Evolutionary conservation across 2,888 invertebrate species (phyloP).

Genomic region (Apodemia hepburni): DNA sequence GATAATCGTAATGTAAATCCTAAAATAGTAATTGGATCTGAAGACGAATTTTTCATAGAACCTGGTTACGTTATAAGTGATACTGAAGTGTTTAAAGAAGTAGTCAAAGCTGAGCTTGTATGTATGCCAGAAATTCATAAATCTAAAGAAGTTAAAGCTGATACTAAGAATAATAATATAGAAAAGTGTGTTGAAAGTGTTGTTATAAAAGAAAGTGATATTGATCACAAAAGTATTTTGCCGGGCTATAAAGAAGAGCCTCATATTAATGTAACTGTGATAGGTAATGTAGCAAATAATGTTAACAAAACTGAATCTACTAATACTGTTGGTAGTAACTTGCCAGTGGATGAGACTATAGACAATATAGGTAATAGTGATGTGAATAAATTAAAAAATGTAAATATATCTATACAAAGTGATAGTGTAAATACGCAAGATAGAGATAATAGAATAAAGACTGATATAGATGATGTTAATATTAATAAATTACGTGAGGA

Average conservation of each 20-base stretch:
- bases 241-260: conserved; percentile 11
- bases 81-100: conserved; percentile 12
- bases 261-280: conserved; percentile 12
- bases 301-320: conserved; percentile 15
- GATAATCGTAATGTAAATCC: conserved; percentile 12
- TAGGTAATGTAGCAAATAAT: conserved; percentile 16
- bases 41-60: background rate
- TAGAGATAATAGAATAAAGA: conserved; percentile 22
- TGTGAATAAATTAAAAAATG: conserved; percentile 18
- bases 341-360: conserved; percentile 20
- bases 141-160: conserved; percentile 3
- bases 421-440: conserved; percentile 16
- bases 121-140: conserved; percentile 12
- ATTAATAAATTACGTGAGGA: conserved; percentile 26
- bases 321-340: conserved; percentile 24
- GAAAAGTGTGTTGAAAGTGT: conserved; percentile 20
- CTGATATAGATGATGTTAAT: conserved; percentile 25
- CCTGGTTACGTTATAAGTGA: conserved; percentile 6
- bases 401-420: conserved; percentile 20
- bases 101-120: conserved; percentile 16
- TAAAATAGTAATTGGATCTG: conserved; percentile 13
- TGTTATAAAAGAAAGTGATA: conserved; percentile 19
- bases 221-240: conserved; percentile 19
- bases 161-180: conserved; percentile 15
- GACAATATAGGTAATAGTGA: conserved; percentile 19